A percentile compares a stretch with the other conserved stretches of the same genome.
Evolutionary conservation across 2,113 vertebrate species (phyloP).

Genomic region (Oreocharis arfaki): DNA sequence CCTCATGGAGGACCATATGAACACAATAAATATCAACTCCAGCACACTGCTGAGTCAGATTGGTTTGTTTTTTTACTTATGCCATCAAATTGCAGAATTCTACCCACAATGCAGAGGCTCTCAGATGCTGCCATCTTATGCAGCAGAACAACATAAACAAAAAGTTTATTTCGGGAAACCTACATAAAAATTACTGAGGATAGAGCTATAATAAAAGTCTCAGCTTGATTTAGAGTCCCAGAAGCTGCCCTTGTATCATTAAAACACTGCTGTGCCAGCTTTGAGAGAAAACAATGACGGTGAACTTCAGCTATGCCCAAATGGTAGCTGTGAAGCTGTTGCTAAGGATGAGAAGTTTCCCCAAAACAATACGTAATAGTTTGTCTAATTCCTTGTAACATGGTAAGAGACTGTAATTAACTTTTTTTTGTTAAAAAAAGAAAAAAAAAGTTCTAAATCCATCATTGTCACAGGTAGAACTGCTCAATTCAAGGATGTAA

Average conservation of each 20-base stretch:
- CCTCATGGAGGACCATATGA: neutral
- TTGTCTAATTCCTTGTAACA: neutral
- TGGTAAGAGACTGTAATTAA: neutral
- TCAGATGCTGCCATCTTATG: neutral
- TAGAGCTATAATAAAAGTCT: neutral
- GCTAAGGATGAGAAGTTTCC: neutral
- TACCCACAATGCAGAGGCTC: neutral
- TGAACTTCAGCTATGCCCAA: neutral
- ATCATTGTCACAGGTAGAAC: neutral
- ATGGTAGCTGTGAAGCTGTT: neutral
- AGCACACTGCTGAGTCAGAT: neutral
- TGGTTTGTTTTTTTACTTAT: neutral
- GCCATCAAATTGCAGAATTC: neutral
- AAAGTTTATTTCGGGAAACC: neutral
- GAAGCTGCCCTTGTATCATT: neutral
- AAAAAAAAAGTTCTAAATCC: neutral
- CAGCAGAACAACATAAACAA: rapidly evolving
- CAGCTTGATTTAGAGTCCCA: neutral
- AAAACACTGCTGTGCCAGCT: neutral
- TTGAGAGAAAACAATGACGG: neutral
- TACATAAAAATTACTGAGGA: neutral
- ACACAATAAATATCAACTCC: neutral
- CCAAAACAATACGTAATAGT: neutral
- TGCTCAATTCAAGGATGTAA: neutral
- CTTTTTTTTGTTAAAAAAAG: neutral